Evolutionary conservation across 2,113 vertebrate species (phyloP), one percentile per base, ranked within the genome.

Genomic region (Neolamprologus toae): DNA sequence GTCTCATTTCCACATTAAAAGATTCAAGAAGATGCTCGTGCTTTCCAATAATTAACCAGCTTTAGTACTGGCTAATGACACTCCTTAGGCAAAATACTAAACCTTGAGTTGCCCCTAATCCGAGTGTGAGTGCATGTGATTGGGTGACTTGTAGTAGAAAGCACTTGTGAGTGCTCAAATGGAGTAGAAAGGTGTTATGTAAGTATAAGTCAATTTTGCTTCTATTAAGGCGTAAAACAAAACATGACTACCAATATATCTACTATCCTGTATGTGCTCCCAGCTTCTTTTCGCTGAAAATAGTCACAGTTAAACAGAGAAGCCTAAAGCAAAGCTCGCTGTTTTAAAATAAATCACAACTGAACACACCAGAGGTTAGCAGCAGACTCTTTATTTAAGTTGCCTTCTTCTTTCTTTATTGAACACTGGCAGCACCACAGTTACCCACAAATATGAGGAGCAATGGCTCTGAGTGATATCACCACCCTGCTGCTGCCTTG

Each of bases 381-480:
- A 94, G 91, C 91, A 94, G 80, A 93, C 84, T 83, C 79, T 88
- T 94, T 94, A 91, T 95, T 93, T 28, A 79, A 87, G 89, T 91
- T 93, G 90, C 86, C 90, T 63, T 68, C 49, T 90, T 94, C 23
- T 9, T 80, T 93, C 61, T 95, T 94, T 93, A 89, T 94, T 90
- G 33, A 91, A 90, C 85, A 86, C 88, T 88, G 19, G 86, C 85
- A 71, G 82, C 88, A 94, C 68, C 91, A 88, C 85, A 84, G 88
- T 86, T 78, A 86, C 73, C 90, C 76, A 93, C 82, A 85, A 83
- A 80, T 85, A 90, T 83, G 80, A 90, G 89, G 51, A 93, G 88
- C 85, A 89, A 19, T 86, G 90, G 92, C 85, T 86, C 54, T 90
- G 84, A 92, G 71, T 87, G 57, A 89, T 73, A 90, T 89, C 45